These are phyloP conservation scores for Peromyscus polionotus DNA, from an alignment of 2,113 vertebrate genomes.

Conservation along the genomic window DNA sequence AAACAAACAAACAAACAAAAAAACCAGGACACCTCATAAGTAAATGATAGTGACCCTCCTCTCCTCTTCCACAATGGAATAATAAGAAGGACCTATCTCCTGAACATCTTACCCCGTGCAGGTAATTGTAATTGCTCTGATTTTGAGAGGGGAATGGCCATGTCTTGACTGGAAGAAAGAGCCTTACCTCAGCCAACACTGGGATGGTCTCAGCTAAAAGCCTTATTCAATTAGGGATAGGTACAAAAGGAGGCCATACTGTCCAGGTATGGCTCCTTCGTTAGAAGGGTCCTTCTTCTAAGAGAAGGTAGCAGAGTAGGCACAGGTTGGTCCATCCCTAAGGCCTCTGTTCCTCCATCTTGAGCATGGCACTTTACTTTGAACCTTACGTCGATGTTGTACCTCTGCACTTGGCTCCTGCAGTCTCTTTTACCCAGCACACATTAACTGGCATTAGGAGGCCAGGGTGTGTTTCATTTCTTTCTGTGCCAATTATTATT, in stretches of 20 bases:
- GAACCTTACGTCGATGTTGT: background rate
- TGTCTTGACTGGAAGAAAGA: background rate
- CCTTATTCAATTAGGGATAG: background rate
- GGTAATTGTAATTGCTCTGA: background rate
- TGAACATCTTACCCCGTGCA: background rate
- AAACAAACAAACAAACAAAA: background rate
- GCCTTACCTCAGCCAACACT: background rate
- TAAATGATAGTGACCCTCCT: background rate
- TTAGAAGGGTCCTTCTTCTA: background rate
- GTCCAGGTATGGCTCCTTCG: background rate
- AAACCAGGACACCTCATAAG: background rate
- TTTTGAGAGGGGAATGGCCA: background rate
- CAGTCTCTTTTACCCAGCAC: background rate
- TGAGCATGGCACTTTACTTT: background rate
- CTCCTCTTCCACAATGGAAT: background rate
- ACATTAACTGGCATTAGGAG: background rate
- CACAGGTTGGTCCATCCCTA: background rate
- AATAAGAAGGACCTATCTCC: background rate
- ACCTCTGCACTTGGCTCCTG: background rate
- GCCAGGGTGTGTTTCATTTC: background rate
- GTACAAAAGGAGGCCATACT: background rate
- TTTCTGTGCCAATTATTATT: background rate
- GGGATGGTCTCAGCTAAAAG: background rate
- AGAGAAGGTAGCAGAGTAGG: background rate
- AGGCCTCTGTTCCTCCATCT: background rate